Evolutionary conservation across 2,888 invertebrate species (phyloP).

Genomic region (Smittia aterrima): DNA sequence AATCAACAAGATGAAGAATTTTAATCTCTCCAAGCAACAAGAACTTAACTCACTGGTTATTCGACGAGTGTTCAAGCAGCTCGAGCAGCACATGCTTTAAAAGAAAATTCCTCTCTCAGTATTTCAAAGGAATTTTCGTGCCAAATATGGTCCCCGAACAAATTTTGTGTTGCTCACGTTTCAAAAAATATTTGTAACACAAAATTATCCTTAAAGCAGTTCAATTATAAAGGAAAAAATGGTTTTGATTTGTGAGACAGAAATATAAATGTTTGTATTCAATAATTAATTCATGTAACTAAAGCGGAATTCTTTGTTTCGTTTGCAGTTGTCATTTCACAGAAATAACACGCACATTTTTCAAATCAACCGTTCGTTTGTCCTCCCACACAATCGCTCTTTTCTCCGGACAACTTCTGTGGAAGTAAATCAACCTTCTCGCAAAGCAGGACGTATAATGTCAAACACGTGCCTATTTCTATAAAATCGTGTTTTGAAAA

Average conservation of each 20-base stretch:
- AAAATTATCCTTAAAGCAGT: not conserved
- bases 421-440: no score
- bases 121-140: not conserved
- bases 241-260: not conserved
- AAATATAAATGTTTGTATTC: slow-evolving; percentile 4
- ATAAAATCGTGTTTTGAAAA: not conserved
- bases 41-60: not conserved
- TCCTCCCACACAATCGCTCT: not conserved
- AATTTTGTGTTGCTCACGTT: no score
- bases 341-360: not conserved
- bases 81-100: not conserved
- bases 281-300: not conserved
- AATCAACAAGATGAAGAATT: no score
- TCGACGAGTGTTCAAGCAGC: not conserved
- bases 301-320: not conserved
- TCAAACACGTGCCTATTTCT: slow-evolving; percentile 18
- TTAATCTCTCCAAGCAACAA: no score
- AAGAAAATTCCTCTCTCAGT: not conserved
- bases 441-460: not conserved
- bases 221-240: slow-evolving; percentile 7
- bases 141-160: not conserved
- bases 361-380: not conserved
- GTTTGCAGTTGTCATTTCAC: not conserved
- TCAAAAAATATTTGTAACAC: no score
- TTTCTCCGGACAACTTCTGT: not conserved